phyloP scores from a whole-genome alignment of 1,140 invertebrate species.

The Helicoverpa armigera region DNA sequence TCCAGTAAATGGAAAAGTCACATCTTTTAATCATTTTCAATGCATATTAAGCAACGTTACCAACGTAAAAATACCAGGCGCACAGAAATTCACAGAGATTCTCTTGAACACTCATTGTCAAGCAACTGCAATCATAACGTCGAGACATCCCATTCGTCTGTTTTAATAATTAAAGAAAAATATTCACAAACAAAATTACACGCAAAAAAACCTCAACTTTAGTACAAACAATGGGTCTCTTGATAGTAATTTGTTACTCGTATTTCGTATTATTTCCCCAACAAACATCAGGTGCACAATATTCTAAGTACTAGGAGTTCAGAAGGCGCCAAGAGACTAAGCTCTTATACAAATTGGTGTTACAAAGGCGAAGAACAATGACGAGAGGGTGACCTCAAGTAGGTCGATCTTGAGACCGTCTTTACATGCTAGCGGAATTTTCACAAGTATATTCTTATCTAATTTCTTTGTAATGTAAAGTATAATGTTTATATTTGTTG shows the following conservation, averaged over 20 bases:
- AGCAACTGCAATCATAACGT: no score
- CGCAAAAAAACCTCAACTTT: background rate
- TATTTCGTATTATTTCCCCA: background rate
- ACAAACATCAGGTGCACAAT: background rate
- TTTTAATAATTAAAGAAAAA: no score
- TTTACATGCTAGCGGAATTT: slow-evolving; percentile 3
- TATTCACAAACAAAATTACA: background rate
- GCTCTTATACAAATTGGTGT: slow-evolving; percentile 35
- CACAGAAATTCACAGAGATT: background rate
- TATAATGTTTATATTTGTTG: slow-evolving; percentile 4
- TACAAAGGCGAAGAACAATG: slow-evolving; percentile 38
- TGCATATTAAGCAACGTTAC: no score
- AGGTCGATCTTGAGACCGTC: slow-evolving; percentile 9
- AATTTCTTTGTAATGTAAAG: slow-evolving; percentile 20
- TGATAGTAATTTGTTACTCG: background rate
- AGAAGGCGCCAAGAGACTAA: slow-evolving; percentile 9
- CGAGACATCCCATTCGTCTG: no score
- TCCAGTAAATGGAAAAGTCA: no score
- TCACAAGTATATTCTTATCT: background rate
- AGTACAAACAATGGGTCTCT: no score
- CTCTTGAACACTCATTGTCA: no score
- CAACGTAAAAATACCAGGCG: background rate
- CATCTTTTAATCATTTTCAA: no score
- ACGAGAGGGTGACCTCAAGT: background rate
- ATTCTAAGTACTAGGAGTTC: background rate